These are phyloP conservation scores for Cecidostiba fungosa DNA, from an alignment of 2,888 invertebrate genomes.

Conservation along the genomic window DNA sequence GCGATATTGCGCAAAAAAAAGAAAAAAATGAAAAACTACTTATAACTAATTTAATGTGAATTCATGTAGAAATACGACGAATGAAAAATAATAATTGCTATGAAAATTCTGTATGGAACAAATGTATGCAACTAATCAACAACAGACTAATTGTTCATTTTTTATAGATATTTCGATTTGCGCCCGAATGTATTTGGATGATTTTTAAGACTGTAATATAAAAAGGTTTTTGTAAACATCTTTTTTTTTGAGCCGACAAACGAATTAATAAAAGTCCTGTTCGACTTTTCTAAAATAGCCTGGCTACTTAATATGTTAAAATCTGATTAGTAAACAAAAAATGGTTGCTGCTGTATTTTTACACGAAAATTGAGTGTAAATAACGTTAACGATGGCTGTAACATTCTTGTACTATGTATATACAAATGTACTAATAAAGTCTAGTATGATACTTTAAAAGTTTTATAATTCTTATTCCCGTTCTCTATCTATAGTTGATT, in stretches of 20 bases:
- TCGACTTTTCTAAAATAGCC: constrained; percentile 54
- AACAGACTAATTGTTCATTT: constrained; percentile 47
- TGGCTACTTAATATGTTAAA: constrained; percentile 29
- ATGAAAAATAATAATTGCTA: constrained; percentile 25
- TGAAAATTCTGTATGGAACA: background rate
- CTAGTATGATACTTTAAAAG: constrained; percentile 44
- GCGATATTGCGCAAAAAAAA: constrained; percentile 18
- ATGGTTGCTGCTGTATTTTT: constrained; percentile 78
- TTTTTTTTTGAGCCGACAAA: constrained; percentile 38
- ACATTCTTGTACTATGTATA: constrained; percentile 66
- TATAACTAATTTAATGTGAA: constrained; percentile 46
- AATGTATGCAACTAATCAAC: constrained; percentile 20
- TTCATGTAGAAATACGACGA: constrained; percentile 29
- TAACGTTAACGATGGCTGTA: constrained; percentile 69
- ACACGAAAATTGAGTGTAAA: constrained; percentile 78
- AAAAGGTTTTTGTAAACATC: constrained; percentile 36
- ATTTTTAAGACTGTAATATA: constrained; percentile 46
- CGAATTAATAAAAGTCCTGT: constrained; percentile 27
- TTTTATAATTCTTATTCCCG: background rate
- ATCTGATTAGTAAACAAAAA: constrained; percentile 53
- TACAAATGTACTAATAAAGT: constrained; percentile 66
- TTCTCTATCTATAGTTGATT: too few species aligned
- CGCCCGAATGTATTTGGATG: background rate
- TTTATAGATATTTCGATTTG: constrained; percentile 50
- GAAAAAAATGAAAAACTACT: constrained; percentile 14